Percentiles rank a stretch among this genome's conserved stretches.
These are phyloP conservation scores for Thryonomys swinderianus DNA, from an alignment of 2,113 vertebrate genomes.

Conservation along the genomic window DNA sequence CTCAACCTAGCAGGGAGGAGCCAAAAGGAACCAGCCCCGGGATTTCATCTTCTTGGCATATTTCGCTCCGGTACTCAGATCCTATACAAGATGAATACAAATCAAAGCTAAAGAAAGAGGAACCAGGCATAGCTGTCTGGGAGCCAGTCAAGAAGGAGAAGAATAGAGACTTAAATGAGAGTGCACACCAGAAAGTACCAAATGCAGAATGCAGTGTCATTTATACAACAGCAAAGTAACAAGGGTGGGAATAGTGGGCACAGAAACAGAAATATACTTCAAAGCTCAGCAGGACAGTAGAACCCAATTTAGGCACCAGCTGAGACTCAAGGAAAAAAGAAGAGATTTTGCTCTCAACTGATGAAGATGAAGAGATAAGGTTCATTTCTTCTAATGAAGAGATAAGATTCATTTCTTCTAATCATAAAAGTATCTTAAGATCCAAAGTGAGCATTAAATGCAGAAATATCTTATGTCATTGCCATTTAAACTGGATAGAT, in stretches of 20 bases:
- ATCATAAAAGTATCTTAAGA: not conserved
- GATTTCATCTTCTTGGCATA: not conserved
- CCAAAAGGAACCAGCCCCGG: not conserved
- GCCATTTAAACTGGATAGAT: not conserved
- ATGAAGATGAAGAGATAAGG: not conserved
- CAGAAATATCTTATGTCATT: not conserved
- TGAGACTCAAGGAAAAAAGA: not conserved
- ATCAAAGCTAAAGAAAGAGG: not conserved
- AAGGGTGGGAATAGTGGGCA: not conserved
- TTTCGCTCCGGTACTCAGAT: not conserved
- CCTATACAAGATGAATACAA: not conserved
- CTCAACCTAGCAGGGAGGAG: not conserved
- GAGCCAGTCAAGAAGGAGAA: not conserved
- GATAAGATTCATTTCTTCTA: not conserved
- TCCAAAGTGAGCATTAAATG: slow-evolving; percentile 14
- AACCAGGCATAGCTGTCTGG: not conserved
- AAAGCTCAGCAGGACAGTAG: not conserved
- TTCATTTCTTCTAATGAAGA: not conserved
- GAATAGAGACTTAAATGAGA: not conserved
- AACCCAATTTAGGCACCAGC: not conserved
- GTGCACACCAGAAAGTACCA: not conserved
- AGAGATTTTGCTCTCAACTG: not conserved
- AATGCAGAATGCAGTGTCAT: not conserved
- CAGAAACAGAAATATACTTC: not conserved
- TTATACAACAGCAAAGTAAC: not conserved